Evolutionary conservation across 1,140 invertebrate species (phyloP).

Genomic region (Copidosoma floridanum): DNA sequence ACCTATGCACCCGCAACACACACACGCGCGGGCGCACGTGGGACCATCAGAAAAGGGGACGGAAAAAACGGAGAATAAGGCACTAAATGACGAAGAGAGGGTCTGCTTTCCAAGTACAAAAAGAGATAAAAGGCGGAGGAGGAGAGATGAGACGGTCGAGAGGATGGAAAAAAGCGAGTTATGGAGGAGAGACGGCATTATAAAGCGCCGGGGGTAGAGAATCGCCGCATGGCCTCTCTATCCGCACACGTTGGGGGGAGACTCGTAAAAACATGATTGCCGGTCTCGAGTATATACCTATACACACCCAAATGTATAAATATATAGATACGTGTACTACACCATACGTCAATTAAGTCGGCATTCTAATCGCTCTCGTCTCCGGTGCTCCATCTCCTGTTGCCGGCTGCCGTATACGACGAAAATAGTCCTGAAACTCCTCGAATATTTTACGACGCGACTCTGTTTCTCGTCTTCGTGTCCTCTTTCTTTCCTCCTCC

Average conservation of each 20-base stretch:
- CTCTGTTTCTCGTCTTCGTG: no score
- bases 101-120: no score
- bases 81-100: constrained; percentile 16
- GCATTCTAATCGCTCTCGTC: constrained; percentile 30
- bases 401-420: not conserved
- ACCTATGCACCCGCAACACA: no score
- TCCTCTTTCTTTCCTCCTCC: no score
- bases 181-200: constrained; percentile 7
- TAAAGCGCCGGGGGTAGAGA: no score
- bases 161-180: constrained; percentile 1
- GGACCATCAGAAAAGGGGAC: no score
- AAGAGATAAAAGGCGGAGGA: not conserved
- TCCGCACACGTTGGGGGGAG: not conserved
- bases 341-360: constrained; percentile 37
- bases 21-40: not conserved
- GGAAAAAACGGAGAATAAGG: constrained; percentile 1
- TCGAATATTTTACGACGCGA: constrained; percentile 19
- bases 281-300: no score
- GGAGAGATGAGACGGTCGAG: not conserved
- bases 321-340: no score
- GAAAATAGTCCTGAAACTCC: constrained; percentile 14
- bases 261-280: constrained; percentile 27
- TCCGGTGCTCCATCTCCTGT: no score
- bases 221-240: no score
- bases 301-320: no score